Conservation (phyloP, 1,140 invertebrate genomes). For the Tetragnatha versicolor region DNA sequence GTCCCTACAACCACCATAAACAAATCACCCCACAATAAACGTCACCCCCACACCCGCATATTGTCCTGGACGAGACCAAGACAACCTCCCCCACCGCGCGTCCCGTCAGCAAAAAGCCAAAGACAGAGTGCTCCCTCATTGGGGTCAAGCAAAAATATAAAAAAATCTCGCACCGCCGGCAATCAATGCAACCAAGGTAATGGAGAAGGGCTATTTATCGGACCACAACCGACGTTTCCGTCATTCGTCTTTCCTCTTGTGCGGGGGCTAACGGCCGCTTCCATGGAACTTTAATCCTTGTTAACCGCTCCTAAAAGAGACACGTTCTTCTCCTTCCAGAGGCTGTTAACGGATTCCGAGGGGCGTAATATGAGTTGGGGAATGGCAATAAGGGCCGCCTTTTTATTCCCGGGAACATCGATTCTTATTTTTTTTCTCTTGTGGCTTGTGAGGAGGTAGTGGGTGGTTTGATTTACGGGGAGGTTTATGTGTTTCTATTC, state of each 20-base stretch:
- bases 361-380: not conserved
- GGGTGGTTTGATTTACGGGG: too few relatives aligned
- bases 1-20: too few relatives aligned
- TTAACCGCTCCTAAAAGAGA: not conserved
- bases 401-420: too few relatives aligned
- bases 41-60: too few relatives aligned
- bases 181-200: not conserved
- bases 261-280: not conserved
- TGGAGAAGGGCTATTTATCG: slow-evolving; percentile 13
- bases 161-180: too few relatives aligned
- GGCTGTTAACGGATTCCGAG: not conserved
- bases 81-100: too few relatives aligned
- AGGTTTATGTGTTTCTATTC: too few relatives aligned
- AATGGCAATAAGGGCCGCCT: too few relatives aligned
- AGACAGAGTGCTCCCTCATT: not conserved
- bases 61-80: too few relatives aligned
- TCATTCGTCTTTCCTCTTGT: not conserved
- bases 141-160: not conserved
- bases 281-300: slow-evolving; percentile 11
- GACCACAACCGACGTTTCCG: not conserved
- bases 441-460: too few relatives aligned
- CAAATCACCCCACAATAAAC: too few relatives aligned
- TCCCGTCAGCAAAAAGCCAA: not conserved
- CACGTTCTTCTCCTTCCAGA: not conserved
- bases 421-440: too few relatives aligned